Evolutionary conservation across 2,888 invertebrate species (phyloP), one percentile per base, ranked within the genome.

Genomic region (Laothoe populi): DNA sequence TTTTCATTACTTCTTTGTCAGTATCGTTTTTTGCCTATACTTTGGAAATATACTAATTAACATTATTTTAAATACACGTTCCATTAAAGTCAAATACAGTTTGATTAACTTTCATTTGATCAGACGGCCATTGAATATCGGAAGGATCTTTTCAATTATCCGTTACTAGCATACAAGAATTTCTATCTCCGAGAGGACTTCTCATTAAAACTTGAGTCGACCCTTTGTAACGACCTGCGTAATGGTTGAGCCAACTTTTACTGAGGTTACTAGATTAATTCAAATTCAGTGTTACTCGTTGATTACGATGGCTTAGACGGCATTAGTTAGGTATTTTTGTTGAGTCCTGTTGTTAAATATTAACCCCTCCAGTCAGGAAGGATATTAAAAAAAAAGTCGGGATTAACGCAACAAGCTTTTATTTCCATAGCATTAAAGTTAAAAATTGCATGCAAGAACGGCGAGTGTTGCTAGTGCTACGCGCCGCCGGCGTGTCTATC

Each of bases 171-270:
- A 57, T 74, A 75, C 73, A 64, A 62, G 63, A 72, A 66, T 68
- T 63, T 63, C 72, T 79, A 80, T 80, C 78, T 74, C 70, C 71
- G 68, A 69, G 71, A 73, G 73, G 75, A 77, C 78, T 74, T 81
- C 84, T 86, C 84, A 87, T 88, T 87, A 87, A 86, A 88, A 88
- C 84, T 87, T 87, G 72, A 69, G 65, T 68, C 71, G 71, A 59
- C 64, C 83, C 83, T 82, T 81, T 81, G 77, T 82, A 84, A 86
- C 81, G 83, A 82, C 80, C 81, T 76, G 64, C 73, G 74, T 78
- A 82, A 83, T 79, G 77, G 79, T 77, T 71, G 71, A 70, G 66
- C 70, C 69, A 79, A 74, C 70, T 80, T 79, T 74, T 73, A 70
- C 59, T 65, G 66, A 74, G 73, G 73, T 72, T 70, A 71, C 63